Conservation (phyloP, 1,140 invertebrate genomes). For the Orchestia grillus region DNA sequence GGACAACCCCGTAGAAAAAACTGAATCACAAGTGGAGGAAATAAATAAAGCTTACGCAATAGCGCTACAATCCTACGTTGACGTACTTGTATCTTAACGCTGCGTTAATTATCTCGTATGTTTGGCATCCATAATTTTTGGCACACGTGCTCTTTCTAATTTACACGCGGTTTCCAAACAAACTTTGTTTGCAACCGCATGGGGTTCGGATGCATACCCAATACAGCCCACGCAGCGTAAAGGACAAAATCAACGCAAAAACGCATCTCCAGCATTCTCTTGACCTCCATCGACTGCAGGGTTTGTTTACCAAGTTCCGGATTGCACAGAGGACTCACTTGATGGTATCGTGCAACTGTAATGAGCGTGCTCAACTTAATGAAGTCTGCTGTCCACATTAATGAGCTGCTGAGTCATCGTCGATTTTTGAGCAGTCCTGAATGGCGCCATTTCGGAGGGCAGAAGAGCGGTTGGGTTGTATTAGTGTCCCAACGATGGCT, state of each 20-base stretch:
- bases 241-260: background rate
- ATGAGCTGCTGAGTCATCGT: constrained; percentile 24
- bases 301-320: background rate
- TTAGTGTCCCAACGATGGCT: background rate
- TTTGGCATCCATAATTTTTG: too few species aligned
- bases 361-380: constrained; percentile 15
- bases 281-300: background rate
- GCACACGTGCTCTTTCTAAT: too few species aligned
- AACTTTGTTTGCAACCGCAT: too few species aligned
- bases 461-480: background rate
- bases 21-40: too few species aligned
- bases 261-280: background rate
- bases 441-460: background rate
- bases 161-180: too few species aligned
- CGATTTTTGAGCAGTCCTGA: background rate
- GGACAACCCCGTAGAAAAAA: too few species aligned
- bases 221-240: too few species aligned
- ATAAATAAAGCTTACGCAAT: too few species aligned
- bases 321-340: background rate
- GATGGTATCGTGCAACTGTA: background rate
- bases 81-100: too few species aligned
- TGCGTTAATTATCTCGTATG: too few species aligned
- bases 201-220: too few species aligned
- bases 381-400: background rate
- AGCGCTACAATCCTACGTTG: too few species aligned